Percentiles rank a stretch among this genome's conserved stretches.
These are phyloP conservation scores for Propithecus coquereli DNA, from an alignment of 2,113 vertebrate genomes.

Conservation along the genomic window DNA sequence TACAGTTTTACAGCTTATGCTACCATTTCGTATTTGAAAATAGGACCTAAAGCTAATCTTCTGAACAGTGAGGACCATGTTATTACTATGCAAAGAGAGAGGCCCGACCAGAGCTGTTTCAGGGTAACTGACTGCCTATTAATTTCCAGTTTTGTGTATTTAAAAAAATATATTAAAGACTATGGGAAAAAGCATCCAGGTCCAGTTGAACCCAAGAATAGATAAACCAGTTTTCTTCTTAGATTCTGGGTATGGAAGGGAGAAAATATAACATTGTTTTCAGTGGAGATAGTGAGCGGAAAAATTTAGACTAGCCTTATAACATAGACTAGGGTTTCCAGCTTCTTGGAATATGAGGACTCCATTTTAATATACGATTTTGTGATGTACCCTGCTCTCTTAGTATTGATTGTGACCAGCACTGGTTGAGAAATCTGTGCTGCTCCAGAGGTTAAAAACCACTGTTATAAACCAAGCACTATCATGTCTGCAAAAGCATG, in stretches of 20 bases:
- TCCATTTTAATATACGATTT: neutral
- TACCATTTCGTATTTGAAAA: constrained; percentile 94
- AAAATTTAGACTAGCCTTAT: neutral
- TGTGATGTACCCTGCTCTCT: neutral
- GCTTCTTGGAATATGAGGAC: neutral
- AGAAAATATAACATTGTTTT: neutral
- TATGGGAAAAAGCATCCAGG: neutral
- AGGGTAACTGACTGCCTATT: constrained; percentile 72
- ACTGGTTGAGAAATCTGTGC: neutral
- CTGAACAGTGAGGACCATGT: constrained; percentile 85
- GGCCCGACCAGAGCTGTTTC: neutral
- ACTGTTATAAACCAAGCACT: neutral
- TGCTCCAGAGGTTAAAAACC: neutral
- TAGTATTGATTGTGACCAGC: neutral
- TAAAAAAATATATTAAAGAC: neutral
- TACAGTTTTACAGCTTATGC: constrained; percentile 98
- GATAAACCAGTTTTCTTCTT: neutral
- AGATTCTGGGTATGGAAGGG: neutral
- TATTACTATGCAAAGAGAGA: constrained; percentile 84
- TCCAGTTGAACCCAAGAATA: neutral
- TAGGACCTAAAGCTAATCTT: constrained; percentile 89
- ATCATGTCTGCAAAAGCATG: neutral
- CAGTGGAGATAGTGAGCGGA: neutral
- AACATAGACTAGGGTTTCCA: neutral
- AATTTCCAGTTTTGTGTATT: neutral